A percentile compares a stretch with the other conserved stretches of the same genome.
Conservation (phyloP, 2,797 vertebrate genomes). For the Malacoctenus gilli region DNA sequence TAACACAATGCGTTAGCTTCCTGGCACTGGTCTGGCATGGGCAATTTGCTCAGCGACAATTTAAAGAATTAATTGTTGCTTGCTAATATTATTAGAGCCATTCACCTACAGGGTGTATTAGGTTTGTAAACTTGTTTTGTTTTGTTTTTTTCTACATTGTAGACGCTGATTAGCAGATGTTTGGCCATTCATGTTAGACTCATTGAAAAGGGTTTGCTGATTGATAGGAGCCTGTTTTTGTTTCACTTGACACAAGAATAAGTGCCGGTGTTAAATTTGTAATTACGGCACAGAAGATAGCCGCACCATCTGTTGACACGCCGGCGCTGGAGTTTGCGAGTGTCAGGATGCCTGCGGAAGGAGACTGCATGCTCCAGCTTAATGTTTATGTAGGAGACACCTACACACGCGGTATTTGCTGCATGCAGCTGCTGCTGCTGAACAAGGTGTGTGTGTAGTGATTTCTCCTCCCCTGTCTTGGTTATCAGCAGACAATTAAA, state of each 20-base stretch:
- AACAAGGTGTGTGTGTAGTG: conserved; percentile 33
- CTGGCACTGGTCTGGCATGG: conserved; percentile 7
- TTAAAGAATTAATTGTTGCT: conserved; percentile 11
- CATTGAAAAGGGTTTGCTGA: conserved; percentile 36
- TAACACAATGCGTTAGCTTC: conserved; percentile 21
- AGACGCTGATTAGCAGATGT: conserved; percentile 50
- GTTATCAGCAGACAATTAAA: conserved; percentile 72
- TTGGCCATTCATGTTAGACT: conserved; percentile 47
- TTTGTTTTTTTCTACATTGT: conserved; percentile 14
- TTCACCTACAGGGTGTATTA: conserved; percentile 27
- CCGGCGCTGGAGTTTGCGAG: conserved; percentile 39
- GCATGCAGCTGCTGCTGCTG: conserved; percentile 30
- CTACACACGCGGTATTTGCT: conserved; percentile 27
- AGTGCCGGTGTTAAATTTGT: conserved; percentile 68
- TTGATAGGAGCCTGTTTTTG: conserved; percentile 30
- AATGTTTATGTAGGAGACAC: conserved; percentile 20
- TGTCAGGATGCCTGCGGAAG: conserved; percentile 19
- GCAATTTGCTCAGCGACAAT: conserved; percentile 16
- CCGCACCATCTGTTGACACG: conserved; percentile 57
- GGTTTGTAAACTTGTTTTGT: conserved; percentile 28
- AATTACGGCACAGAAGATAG: conserved; percentile 64
- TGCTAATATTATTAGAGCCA: neutral
- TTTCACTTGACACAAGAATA: conserved; percentile 64
- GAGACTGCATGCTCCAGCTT: conserved; percentile 7
- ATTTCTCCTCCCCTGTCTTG: conserved; percentile 39